A percentile compares a stretch with the other conserved stretches of the same genome.
Conservation (phyloP, 2,113 vertebrate genomes). For the Tupaia tana region DNA sequence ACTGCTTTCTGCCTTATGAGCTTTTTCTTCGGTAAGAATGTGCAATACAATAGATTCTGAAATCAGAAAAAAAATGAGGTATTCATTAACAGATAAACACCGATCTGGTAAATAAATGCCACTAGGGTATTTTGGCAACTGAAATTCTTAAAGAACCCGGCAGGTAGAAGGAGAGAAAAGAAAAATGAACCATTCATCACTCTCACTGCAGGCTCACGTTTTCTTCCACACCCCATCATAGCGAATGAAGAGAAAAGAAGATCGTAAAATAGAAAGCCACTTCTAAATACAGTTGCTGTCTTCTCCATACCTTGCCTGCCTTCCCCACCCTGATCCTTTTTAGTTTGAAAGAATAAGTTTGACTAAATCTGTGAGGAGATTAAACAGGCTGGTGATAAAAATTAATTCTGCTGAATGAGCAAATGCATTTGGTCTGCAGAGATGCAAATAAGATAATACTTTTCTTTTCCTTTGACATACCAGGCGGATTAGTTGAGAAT, state of each 20-base stretch:
- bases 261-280: conserved; percentile 74
- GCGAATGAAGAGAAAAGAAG: conserved; percentile 79
- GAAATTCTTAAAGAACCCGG: conserved; percentile 71
- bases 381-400: conserved; percentile 81
- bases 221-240: conserved; percentile 51
- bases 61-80: conserved; percentile 82
- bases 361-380: conserved; percentile 80
- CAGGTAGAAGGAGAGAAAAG: conserved; percentile 74
- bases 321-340: conserved; percentile 69
- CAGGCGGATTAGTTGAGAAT: conserved; percentile 69
- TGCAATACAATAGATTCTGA: conserved; percentile 63
- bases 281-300: conserved; percentile 53
- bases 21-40: conserved; percentile 63
- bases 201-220: conserved; percentile 27
- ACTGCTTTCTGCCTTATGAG: conserved; percentile 22
- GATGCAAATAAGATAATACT: conserved; percentile 67
- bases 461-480: conserved; percentile 70
- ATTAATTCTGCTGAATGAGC: conserved; percentile 78
- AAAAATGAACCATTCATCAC: conserved; percentile 57
- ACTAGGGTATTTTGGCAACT: conserved; percentile 67
- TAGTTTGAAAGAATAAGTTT: conserved; percentile 83
- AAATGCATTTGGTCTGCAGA: conserved; percentile 34
- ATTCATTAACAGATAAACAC: conserved; percentile 74
- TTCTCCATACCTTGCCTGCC: conserved; percentile 68
- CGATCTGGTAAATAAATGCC: conserved; percentile 44